Conservation (phyloP, 1,140 invertebrate genomes). For the Asobara japonica region DNA sequence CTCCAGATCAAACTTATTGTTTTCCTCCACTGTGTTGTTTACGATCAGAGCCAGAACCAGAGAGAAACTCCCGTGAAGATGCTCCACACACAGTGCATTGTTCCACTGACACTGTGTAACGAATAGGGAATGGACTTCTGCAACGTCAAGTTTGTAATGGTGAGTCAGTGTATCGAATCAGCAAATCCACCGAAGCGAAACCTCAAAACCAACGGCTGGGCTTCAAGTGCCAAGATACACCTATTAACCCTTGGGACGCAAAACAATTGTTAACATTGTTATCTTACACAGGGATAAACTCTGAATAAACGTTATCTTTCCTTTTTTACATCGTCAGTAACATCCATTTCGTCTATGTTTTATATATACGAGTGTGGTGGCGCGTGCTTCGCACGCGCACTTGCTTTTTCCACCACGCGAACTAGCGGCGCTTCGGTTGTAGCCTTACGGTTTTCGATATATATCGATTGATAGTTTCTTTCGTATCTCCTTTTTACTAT, state of each 20-base stretch:
- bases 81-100: neutral
- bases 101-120: neutral
- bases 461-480: too few relatives aligned
- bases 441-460: too few relatives aligned
- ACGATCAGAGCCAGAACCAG: neutral
- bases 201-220: neutral
- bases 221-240: neutral
- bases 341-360: too few relatives aligned
- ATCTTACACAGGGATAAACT: too few relatives aligned
- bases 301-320: too few relatives aligned
- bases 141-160: slow-evolving; percentile 2
- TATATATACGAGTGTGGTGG: too few relatives aligned
- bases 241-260: neutral
- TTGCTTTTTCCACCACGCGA: too few relatives aligned
- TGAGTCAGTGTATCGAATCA: neutral
- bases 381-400: too few relatives aligned
- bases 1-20: neutral
- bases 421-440: too few relatives aligned
- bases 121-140: too few relatives aligned
- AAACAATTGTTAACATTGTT: neutral
- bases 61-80: neutral
- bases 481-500: too few relatives aligned
- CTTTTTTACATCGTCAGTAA: too few relatives aligned
- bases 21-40: neutral
- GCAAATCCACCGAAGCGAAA: slow-evolving; percentile 1